Conservation (phyloP, 2,113 vertebrate genomes). For the Oenanthe oenanthe region DNA sequence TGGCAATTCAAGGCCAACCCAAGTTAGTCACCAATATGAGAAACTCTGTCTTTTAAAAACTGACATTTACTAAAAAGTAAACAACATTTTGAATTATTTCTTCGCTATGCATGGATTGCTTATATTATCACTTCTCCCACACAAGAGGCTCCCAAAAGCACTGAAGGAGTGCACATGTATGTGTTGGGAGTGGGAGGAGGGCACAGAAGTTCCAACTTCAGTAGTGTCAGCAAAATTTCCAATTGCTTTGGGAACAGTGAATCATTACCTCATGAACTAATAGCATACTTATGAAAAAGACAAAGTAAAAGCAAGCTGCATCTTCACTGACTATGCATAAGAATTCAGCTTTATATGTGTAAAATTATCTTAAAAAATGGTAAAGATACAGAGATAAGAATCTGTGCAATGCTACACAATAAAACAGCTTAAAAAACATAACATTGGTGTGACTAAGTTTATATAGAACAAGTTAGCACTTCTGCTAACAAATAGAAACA, state of each 20-base stretch:
- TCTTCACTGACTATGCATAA: neutral
- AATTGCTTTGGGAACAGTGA: neutral
- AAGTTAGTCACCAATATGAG: neutral
- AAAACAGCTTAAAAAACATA: neutral
- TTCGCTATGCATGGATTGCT: neutral
- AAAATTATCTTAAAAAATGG: neutral
- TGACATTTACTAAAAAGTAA: neutral
- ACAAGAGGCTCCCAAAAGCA: neutral
- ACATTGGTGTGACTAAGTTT: neutral
- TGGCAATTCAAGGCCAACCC: neutral
- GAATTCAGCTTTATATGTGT: neutral
- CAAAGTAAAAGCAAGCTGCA: neutral
- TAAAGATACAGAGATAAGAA: neutral
- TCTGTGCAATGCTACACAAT: neutral
- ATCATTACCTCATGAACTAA: neutral
- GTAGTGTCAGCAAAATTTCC: neutral
- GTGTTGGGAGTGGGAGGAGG: rapidly evolving
- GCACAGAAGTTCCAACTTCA: neutral
- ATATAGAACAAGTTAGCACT: neutral
- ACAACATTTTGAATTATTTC: neutral
- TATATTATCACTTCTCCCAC: neutral
- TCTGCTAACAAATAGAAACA: neutral
- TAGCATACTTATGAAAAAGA: neutral
- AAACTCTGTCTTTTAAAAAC: neutral
- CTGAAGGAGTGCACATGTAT: neutral